phyloP scores from a whole-genome alignment of 2,113 vertebrate species.

The Notechis scutatus region DNA sequence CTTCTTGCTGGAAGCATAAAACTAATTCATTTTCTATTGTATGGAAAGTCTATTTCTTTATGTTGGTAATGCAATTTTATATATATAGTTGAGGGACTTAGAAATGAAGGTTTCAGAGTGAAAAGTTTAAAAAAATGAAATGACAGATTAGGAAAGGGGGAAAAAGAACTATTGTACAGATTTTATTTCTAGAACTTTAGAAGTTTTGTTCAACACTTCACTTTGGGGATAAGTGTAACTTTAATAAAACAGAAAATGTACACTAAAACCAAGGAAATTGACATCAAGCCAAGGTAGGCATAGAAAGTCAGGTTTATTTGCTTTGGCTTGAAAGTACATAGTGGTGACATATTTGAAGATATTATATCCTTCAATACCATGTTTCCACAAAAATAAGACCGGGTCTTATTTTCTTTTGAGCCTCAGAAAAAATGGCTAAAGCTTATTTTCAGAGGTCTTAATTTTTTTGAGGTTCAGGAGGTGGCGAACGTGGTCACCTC shows the following conservation, averaged over 20 bases:
- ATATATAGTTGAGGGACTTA: not conserved
- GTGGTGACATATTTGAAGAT: not conserved
- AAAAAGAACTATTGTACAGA: not conserved
- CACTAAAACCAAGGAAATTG: conserved; percentile 1
- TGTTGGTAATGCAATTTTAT: conserved; percentile 9
- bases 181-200: not conserved
- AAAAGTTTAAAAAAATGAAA: conserved; percentile 1
- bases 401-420: no score
- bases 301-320: not conserved
- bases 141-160: not conserved
- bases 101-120: not conserved
- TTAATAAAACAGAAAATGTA: conserved; percentile 24
- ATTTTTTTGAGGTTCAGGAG: no score
- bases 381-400: no score
- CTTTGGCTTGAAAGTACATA: not conserved
- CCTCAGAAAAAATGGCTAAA: no score
- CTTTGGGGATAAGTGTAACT: conserved; percentile 18
- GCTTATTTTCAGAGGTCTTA: no score
- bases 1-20: not conserved
- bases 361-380: not conserved
- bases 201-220: not conserved
- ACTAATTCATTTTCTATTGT: conserved; percentile 1
- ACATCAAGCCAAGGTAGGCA: not conserved
- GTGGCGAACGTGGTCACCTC: no score
- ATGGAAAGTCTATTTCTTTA: not conserved